A percentile compares a stretch with the other conserved stretches of the same genome.
Conservation (phyloP, 92 coral and sea anemone species). For the Umimayanthus chanpuru region DNA sequence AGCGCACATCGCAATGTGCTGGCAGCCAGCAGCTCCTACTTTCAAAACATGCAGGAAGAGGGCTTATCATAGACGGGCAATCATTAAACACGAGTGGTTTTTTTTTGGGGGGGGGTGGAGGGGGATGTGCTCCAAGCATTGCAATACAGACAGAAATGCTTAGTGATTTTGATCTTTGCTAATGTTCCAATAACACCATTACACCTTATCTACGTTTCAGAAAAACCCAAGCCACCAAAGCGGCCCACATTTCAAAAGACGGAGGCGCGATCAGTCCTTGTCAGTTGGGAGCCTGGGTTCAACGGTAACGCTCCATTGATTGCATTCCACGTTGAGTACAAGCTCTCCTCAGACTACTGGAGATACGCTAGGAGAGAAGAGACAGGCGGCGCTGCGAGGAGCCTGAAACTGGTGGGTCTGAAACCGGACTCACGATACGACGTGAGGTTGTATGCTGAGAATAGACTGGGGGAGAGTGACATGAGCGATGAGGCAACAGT, state of each 20-base stretch:
- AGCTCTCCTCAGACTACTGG: conserved; percentile 56
- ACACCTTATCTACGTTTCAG: conserved; percentile 38
- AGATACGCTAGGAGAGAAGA: not conserved
- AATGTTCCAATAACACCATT: not conserved
- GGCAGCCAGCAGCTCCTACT: too few species aligned
- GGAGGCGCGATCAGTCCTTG: conserved; percentile 67
- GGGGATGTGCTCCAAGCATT: too few species aligned
- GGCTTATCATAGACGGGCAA: too few species aligned
- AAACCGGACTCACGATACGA: conserved; percentile 82
- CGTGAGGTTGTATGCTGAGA: conserved; percentile 77
- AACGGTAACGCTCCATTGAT: conserved; percentile 80
- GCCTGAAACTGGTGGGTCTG: conserved; percentile 56
- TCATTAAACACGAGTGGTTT: too few species aligned
- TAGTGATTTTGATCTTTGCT: not conserved
- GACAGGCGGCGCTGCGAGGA: conserved; percentile 51
- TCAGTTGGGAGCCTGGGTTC: conserved; percentile 75
- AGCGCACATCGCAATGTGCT: too few species aligned
- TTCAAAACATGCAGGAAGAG: too few species aligned
- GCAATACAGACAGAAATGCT: too few species aligned
- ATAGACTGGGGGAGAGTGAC: conserved; percentile 77
- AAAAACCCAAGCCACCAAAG: conserved; percentile 82
- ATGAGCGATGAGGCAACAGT: conserved; percentile 50
- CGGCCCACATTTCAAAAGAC: conserved; percentile 47
- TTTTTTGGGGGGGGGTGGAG: too few species aligned
- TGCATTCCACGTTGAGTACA: conserved; percentile 69